Percentiles rank a stretch among this genome's conserved stretches.
Evolutionary conservation across 2,113 vertebrate genomes (phyloP).

Genomic region (Tamias sibiricus): DNA sequence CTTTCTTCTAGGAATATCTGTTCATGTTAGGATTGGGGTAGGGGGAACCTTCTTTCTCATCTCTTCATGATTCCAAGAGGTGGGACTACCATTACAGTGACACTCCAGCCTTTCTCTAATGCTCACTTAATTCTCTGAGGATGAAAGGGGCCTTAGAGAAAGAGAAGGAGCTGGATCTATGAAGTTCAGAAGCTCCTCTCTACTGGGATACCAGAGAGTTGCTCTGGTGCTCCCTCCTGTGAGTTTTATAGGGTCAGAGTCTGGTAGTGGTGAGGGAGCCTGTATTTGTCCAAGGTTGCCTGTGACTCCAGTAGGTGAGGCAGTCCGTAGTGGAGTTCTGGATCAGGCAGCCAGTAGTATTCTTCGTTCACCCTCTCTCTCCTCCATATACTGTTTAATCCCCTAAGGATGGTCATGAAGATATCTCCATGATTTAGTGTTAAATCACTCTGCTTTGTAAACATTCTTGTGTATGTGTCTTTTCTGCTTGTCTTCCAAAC

Average conservation of each 20-base stretch:
- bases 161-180: background rate
- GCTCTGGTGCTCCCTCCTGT: background rate
- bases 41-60: background rate
- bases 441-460: background rate
- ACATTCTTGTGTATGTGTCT: background rate
- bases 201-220: background rate
- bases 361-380: background rate
- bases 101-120: background rate
- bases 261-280: background rate
- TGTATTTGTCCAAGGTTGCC: background rate
- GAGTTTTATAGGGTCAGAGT: background rate
- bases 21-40: background rate
- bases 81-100: background rate
- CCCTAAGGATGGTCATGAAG: background rate
- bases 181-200: background rate
- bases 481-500: background rate
- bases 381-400: background rate
- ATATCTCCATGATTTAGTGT: slow-evolving; percentile 12
- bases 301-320: background rate
- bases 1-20: background rate
- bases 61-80: background rate
- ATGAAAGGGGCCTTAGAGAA: background rate
- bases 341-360: background rate
- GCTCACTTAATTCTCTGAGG: background rate
- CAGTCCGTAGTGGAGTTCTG: background rate